phyloP scores from a whole-genome alignment of 2,888 invertebrate species.

The Epinotia ramella region DNA sequence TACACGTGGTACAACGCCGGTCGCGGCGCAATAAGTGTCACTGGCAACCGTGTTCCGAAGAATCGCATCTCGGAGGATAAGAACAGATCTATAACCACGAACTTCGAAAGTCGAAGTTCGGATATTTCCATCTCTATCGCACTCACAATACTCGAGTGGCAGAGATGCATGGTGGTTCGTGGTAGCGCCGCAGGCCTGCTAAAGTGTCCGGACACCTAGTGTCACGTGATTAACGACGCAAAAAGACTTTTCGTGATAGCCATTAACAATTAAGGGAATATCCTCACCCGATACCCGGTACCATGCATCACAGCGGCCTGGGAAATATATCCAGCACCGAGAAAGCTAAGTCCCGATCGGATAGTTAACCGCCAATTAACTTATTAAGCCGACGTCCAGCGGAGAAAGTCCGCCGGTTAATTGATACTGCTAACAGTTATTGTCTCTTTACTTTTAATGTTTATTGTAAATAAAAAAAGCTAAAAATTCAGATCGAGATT shows the following conservation, averaged over 20 bases:
- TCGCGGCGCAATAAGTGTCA: no score
- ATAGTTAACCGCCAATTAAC: slow-evolving; percentile 43
- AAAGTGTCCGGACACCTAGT: no score
- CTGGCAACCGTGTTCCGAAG: no score
- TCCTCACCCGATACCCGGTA: slow-evolving; percentile 23
- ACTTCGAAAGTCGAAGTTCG: no score
- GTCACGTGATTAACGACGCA: not conserved
- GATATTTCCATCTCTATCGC: no score
- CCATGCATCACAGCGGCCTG: slow-evolving; percentile 31
- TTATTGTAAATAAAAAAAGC: slow-evolving; percentile 9
- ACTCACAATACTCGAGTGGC: no score
- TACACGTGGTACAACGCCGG: no score
- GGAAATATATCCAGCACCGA: slow-evolving; percentile 37
- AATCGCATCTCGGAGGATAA: no score
- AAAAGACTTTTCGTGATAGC: not conserved
- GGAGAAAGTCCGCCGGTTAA: slow-evolving; percentile 41
- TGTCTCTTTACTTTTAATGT: slow-evolving; percentile 38
- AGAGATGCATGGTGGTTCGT: no score
- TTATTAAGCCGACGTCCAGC: slow-evolving; percentile 35
- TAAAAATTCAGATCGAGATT: slow-evolving; percentile 1
- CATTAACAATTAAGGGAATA: not conserved
- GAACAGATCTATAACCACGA: no score
- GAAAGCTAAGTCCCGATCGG: slow-evolving; percentile 35
- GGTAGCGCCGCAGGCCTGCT: no score
- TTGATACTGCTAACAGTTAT: slow-evolving; percentile 44